Percentiles rank a stretch among this genome's conserved stretches.
Evolutionary conservation across 2,888 invertebrate species (phyloP).

Genomic region (Nephrotoma flavescens): DNA sequence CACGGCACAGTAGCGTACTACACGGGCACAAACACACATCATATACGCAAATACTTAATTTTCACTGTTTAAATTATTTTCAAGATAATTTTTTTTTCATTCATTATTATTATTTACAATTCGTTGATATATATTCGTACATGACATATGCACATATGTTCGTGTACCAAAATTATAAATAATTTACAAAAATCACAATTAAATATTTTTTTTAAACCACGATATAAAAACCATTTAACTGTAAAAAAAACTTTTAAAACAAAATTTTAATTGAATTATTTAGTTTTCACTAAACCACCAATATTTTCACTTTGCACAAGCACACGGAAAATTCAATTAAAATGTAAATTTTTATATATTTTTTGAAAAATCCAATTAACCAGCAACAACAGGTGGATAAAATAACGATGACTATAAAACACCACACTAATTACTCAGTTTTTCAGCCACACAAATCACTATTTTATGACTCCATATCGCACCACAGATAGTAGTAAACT

Average conservation of each 20-base stretch:
- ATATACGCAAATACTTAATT: neutral
- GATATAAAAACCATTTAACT: neutral
- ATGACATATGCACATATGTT: neutral
- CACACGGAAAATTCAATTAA: neutral
- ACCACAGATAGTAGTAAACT: neutral
- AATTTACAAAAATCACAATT: neutral
- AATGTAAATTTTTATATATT: neutral
- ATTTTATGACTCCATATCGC: neutral
- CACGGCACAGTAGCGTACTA: neutral
- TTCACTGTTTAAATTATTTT: neutral
- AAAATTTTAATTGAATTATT: neutral
- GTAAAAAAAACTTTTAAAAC: neutral
- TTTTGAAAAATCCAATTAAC: neutral
- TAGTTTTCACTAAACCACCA: neutral
- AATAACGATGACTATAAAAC: neutral
- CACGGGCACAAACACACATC: neutral
- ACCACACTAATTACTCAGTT: neutral
- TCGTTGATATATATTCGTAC: neutral
- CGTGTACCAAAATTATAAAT: neutral
- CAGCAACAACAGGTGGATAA: neutral
- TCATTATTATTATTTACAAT: neutral
- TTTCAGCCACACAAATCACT: neutral
- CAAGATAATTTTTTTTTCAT: neutral
- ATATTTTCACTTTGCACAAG: neutral
- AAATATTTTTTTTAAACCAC: neutral